Percentiles rank a stretch among this genome's conserved stretches.
phyloP scores from a whole-genome alignment of 1,140 invertebrate species.

The Cydia pomonella region DNA sequence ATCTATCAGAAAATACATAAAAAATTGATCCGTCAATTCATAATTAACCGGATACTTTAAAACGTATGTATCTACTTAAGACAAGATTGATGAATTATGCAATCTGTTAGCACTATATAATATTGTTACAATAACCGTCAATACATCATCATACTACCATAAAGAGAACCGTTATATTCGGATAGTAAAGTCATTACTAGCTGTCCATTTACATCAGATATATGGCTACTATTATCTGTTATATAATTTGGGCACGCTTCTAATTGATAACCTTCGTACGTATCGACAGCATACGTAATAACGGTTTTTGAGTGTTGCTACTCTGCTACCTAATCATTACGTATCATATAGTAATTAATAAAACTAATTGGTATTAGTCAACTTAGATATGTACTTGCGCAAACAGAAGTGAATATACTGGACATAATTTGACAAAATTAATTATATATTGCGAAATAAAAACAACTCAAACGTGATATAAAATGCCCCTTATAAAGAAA shows the following conservation, averaged over 20 bases:
- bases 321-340: slow-evolving; percentile 27
- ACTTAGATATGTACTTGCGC: slow-evolving; percentile 4
- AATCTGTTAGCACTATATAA: slow-evolving; percentile 24
- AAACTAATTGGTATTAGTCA: slow-evolving; percentile 22
- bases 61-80: background rate
- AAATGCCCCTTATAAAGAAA: no score
- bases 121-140: slow-evolving; percentile 7
- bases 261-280: slow-evolving; percentile 24
- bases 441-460: background rate
- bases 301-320: slow-evolving; percentile 16
- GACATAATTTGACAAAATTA: background rate
- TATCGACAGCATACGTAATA: slow-evolving; percentile 1
- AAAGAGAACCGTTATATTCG: slow-evolving; percentile 13
- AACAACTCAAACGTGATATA: background rate
- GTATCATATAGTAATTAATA: slow-evolving; percentile 17
- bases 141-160: background rate
- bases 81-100: background rate
- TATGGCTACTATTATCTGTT: background rate
- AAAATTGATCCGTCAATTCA: slow-evolving; percentile 22
- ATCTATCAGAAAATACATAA: background rate
- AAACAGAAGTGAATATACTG: background rate
- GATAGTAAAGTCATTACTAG: slow-evolving; percentile 9
- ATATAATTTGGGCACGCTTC: slow-evolving; percentile 22
- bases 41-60: slow-evolving; percentile 8
- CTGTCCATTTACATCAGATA: background rate